These are phyloP conservation scores for Coreius guichenoti DNA, from an alignment of 2,797 vertebrate genomes.

Conservation along the genomic window DNA sequence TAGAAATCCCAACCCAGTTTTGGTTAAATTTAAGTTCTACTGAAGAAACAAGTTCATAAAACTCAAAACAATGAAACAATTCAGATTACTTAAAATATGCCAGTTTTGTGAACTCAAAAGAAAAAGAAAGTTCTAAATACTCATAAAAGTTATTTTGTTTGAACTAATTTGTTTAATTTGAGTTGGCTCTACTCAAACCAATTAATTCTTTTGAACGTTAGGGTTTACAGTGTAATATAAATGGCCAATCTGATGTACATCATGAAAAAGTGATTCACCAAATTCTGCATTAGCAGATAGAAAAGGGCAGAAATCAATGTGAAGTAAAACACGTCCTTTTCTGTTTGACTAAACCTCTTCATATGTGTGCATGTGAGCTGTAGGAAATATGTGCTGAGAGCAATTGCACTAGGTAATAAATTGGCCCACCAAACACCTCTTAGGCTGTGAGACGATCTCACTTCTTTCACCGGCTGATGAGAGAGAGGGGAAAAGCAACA, in stretches of 20 bases:
- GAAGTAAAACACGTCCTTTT: neutral
- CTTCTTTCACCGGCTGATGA: conserved; percentile 44
- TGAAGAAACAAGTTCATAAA: too few species aligned
- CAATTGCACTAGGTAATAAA: conserved; percentile 47
- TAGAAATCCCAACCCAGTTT: too few species aligned
- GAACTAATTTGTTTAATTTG: too few species aligned
- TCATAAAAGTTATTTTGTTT: too few species aligned
- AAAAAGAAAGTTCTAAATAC: too few species aligned
- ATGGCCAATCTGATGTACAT: neutral
- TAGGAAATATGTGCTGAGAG: conserved; percentile 33
- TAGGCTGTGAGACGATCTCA: conserved; percentile 41
- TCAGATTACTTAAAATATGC: too few species aligned
- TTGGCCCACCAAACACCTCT: conserved; percentile 27
- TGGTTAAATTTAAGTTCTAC: too few species aligned
- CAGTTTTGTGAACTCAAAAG: too few species aligned
- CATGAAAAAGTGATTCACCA: neutral
- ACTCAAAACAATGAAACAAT: too few species aligned
- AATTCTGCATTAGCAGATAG: neutral
- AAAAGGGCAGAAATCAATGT: neutral
- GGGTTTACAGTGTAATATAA: neutral
- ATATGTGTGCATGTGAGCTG: neutral
- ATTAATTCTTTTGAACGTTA: too few species aligned
- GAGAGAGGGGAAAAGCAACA: conserved; percentile 37
- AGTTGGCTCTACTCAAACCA: too few species aligned
- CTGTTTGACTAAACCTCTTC: conserved; percentile 11